Conservation (phyloP, 2,888 invertebrate genomes). For the Amphimallon solstitiale region DNA sequence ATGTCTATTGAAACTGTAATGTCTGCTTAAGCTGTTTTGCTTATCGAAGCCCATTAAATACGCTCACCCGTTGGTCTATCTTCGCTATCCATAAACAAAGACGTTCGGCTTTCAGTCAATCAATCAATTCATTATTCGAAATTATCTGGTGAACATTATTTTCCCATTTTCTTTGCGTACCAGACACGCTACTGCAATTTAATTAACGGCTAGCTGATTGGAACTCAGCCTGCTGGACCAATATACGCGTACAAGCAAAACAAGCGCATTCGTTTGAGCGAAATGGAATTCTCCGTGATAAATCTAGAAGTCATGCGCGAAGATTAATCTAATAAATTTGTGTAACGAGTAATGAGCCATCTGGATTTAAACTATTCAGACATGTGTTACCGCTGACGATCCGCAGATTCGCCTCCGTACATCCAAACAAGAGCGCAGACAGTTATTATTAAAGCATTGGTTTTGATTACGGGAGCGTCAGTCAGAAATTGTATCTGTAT, state of each 20-base stretch:
- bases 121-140: too few species aligned
- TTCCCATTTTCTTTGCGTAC: slow-evolving; percentile 3
- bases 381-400: slow-evolving; percentile 26
- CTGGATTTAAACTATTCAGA: slow-evolving; percentile 30
- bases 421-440: slow-evolving; percentile 3
- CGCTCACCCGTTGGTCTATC: too few species aligned
- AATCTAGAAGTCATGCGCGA: slow-evolving; percentile 20
- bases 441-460: slow-evolving; percentile 9
- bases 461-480: neutral
- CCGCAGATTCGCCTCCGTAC: slow-evolving; percentile 21
- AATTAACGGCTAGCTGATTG: slow-evolving; percentile 15
- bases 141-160: too few species aligned
- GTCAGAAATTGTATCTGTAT: neutral
- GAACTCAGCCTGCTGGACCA: neutral
- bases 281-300: slow-evolving; percentile 6
- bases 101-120: too few species aligned
- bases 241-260: slow-evolving; percentile 14
- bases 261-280: neutral
- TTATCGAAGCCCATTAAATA: too few species aligned
- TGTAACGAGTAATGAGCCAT: slow-evolving; percentile 25
- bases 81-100: too few species aligned
- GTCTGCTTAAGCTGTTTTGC: too few species aligned
- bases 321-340: slow-evolving; percentile 35
- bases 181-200: slow-evolving; percentile 17
- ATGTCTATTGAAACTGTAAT: too few species aligned